Conservation (phyloP, 2,113 vertebrate genomes). For the Nothocercus nigrocapillus region DNA sequence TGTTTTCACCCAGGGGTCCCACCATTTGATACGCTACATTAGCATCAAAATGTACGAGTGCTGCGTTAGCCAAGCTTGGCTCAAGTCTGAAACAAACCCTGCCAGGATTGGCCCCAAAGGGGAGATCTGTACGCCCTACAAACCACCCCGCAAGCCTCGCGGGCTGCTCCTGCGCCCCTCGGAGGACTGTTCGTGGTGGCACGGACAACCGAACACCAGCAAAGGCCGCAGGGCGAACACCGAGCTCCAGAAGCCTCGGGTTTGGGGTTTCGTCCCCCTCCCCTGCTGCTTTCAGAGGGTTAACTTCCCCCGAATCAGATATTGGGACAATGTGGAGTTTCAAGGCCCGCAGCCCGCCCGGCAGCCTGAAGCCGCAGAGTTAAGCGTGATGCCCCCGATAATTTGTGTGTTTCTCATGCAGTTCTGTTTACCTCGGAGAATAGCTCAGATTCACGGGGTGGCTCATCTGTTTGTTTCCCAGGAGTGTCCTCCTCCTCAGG, state of each 20-base stretch:
- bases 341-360: conserved; percentile 70
- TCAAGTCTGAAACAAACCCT: not conserved
- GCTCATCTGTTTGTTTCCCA: conserved; percentile 94
- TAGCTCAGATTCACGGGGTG: conserved; percentile 86
- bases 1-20: not conserved
- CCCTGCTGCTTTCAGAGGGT: conserved; percentile 57
- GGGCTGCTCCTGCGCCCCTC: not conserved
- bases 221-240: not conserved
- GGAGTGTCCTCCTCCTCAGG: conserved; percentile 90
- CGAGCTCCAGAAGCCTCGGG: accelerated
- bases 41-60: not conserved
- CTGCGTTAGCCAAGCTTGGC: not conserved
- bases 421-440: conserved; percentile 90
- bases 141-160: not conserved
- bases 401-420: conserved; percentile 91
- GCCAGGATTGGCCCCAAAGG: not conserved
- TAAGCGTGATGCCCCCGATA: conserved; percentile 83
- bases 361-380: conserved; percentile 74
- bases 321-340: conserved; percentile 76
- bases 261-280: not conserved
- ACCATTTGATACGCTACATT: not conserved
- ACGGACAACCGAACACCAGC: not conserved
- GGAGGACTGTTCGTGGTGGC: not conserved
- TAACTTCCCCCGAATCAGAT: conserved; percentile 83
- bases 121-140: not conserved